Conservation (phyloP, 2,797 vertebrate species). For the Anabacerthia variegaticeps region DNA sequence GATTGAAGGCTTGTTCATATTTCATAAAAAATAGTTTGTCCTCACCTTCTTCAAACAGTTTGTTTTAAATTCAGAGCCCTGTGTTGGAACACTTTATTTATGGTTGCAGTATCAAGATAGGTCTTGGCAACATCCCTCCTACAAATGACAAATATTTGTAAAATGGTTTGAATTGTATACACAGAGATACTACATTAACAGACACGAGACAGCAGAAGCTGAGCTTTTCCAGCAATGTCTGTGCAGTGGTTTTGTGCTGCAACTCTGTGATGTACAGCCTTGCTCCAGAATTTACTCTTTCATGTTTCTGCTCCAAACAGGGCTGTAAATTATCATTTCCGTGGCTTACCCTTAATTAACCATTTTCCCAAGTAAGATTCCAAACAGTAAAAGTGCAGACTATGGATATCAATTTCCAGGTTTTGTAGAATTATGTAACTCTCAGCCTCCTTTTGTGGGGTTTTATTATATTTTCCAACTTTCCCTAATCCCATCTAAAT, state of each 20-base stretch:
- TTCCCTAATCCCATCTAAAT: slow-evolving; percentile 17
- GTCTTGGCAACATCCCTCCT: slow-evolving; percentile 34
- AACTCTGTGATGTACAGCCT: slow-evolving; percentile 4
- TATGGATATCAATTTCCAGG: background rate
- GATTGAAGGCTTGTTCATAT: background rate
- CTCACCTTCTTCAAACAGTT: slow-evolving; percentile 6
- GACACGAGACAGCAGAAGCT: slow-evolving; percentile 8
- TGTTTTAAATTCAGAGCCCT: slow-evolving; percentile 34
- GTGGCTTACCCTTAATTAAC: slow-evolving; percentile 46
- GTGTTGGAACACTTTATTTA: slow-evolving; percentile 3
- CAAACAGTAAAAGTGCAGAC: background rate
- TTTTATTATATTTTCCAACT: background rate
- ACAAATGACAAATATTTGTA: slow-evolving; percentile 62
- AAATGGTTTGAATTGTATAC: slow-evolving; percentile 50
- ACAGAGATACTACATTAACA: slow-evolving; percentile 49
- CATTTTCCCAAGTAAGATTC: slow-evolving; percentile 44
- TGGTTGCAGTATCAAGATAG: background rate
- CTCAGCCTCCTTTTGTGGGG: background rate
- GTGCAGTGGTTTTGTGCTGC: background rate
- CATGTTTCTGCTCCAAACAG: background rate
- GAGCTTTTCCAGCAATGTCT: slow-evolving; percentile 32
- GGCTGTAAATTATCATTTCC: slow-evolving; percentile 48
- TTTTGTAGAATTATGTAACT: background rate
- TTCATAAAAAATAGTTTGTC: background rate
- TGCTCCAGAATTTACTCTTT: slow-evolving; percentile 37